phyloP scores from a whole-genome alignment of 2,888 invertebrate species.

The Calliopum simillimum region DNA sequence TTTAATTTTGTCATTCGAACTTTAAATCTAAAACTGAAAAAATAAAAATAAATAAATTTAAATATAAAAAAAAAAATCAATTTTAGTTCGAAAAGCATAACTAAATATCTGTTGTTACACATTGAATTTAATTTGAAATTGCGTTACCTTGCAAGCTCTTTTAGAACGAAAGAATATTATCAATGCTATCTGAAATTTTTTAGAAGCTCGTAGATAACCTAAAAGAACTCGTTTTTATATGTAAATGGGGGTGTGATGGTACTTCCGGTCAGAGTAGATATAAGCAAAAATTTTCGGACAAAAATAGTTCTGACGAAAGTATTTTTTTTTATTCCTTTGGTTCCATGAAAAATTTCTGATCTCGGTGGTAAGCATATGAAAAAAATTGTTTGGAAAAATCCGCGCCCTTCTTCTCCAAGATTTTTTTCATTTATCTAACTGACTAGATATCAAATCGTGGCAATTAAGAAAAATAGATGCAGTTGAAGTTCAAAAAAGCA shows the following conservation, averaged over 20 bases:
- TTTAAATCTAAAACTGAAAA: too few relatives aligned
- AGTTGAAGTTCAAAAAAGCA: too few relatives aligned
- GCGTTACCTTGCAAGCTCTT: neutral
- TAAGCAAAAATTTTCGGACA: neutral
- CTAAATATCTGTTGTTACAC: too few relatives aligned
- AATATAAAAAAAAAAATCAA: too few relatives aligned
- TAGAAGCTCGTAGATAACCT: too few relatives aligned
- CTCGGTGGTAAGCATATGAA: neutral
- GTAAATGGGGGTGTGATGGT: neutral
- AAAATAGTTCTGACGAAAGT: neutral
- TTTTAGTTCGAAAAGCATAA: too few relatives aligned
- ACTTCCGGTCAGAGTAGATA: neutral
- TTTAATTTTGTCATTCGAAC: too few relatives aligned
- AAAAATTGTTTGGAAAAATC: neutral
- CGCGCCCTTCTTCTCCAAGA: neutral
- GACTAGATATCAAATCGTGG: neutral
- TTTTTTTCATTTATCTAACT: constrained; percentile 9
- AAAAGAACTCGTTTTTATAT: too few relatives aligned
- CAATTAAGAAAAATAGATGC: too few relatives aligned
- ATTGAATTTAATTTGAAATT: too few relatives aligned
- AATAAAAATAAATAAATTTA: too few relatives aligned
- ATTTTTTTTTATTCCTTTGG: neutral
- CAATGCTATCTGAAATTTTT: too few relatives aligned
- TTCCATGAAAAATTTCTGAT: neutral
- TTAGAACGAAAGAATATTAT: neutral